phyloP scores from a whole-genome alignment of 2,113 vertebrate genomes.

The Geococcyx californianus region DNA sequence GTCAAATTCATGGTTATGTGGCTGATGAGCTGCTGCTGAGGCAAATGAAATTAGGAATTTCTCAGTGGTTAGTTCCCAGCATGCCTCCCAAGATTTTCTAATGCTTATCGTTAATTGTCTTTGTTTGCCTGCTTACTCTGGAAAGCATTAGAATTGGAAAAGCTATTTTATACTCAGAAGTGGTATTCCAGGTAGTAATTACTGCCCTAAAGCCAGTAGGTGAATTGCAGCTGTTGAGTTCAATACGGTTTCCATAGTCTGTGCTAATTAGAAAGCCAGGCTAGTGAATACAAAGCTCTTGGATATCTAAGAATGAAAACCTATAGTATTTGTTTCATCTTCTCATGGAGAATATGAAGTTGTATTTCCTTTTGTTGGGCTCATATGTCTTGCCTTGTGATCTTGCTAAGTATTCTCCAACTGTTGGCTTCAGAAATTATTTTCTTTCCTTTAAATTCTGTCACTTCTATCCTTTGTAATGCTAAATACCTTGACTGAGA shows the following conservation, averaged over 20 bases:
- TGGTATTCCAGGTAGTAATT: not conserved
- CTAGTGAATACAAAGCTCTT: not conserved
- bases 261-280: not conserved
- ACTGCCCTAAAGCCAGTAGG: not conserved
- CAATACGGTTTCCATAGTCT: not conserved
- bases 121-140: not conserved
- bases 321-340: not conserved
- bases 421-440: not conserved
- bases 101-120: not conserved
- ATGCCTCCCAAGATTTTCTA: not conserved
- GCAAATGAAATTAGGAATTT: not conserved
- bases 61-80: not conserved
- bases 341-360: not conserved
- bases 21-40: not conserved
- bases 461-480: not conserved
- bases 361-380: not conserved
- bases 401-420: not conserved
- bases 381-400: not conserved
- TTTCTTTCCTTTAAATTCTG: not conserved
- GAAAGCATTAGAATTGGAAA: not conserved
- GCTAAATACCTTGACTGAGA: not conserved
- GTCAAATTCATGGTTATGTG: fast-evolving
- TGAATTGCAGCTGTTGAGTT: not conserved
- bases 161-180: not conserved
- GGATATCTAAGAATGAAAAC: not conserved